A percentile compares a stretch with the other conserved stretches of the same genome.
phyloP scores from a whole-genome alignment of 64 coral and sea anemone species.

The Orbicella faveolata region DNA sequence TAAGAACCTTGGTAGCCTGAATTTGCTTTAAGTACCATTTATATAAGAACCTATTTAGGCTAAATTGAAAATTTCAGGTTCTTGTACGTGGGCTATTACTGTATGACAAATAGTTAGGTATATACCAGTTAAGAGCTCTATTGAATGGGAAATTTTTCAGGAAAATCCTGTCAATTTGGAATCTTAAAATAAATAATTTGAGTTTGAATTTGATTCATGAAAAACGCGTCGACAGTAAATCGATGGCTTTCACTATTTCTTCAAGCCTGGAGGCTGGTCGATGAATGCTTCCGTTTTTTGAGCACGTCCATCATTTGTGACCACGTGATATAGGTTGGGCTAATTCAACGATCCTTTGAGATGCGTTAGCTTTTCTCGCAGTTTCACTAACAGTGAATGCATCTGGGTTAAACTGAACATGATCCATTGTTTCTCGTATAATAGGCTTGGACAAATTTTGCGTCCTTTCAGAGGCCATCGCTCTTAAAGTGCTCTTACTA shows the following conservation, averaged over 20 bases:
- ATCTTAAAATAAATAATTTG: too few relatives aligned
- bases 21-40: too few relatives aligned
- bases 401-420: constrained; percentile 90
- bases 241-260: not conserved
- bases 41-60: too few relatives aligned
- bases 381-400: constrained; percentile 80
- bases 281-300: not conserved
- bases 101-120: too few relatives aligned
- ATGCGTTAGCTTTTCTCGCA: constrained; percentile 53
- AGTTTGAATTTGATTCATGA: too few relatives aligned
- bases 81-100: too few relatives aligned
- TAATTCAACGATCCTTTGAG: constrained; percentile 70
- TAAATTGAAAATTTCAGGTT: too few relatives aligned
- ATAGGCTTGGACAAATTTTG: constrained; percentile 71
- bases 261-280: not conserved
- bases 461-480: constrained; percentile 78
- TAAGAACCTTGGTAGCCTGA: too few relatives aligned
- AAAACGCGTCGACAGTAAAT: not conserved
- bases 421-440: constrained; percentile 81
- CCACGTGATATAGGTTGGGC: constrained; percentile 61
- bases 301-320: constrained; percentile 15
- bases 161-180: too few relatives aligned
- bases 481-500: constrained; percentile 64
- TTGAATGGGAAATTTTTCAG: too few relatives aligned
- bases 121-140: too few relatives aligned